Evolutionary conservation across 2,113 vertebrate species (phyloP).

Genomic region (Paedocypris sp.): DNA sequence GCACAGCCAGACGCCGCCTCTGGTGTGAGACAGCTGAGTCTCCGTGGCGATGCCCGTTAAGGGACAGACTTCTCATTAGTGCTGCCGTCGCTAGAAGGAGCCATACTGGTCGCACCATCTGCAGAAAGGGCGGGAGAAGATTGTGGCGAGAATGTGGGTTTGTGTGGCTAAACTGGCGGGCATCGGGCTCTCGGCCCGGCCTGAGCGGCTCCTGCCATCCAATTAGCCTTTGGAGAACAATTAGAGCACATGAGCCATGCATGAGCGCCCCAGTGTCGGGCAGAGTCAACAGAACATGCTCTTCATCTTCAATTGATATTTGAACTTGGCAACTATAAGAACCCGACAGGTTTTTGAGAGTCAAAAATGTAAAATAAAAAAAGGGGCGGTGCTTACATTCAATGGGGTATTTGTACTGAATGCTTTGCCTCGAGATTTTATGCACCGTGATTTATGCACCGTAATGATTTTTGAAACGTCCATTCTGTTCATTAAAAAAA

Average conservation of each 20-base stretch:
- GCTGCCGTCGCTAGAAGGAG: neutral
- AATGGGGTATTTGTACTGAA: no score
- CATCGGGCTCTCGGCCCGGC: neutral
- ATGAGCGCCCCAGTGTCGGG: neutral
- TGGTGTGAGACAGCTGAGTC: neutral
- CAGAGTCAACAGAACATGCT: constrained; percentile 5
- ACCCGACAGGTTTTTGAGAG: no score
- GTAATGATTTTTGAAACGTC: no score
- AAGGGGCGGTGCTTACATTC: no score
- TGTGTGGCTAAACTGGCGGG: neutral
- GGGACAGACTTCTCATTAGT: constrained; percentile 16
- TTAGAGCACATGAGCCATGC: constrained; percentile 6
- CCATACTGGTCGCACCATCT: neutral
- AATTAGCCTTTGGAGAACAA: constrained; percentile 5
- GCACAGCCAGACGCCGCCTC: neutral
- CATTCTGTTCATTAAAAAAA: no score
- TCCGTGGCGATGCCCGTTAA: neutral
- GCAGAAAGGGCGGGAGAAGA: neutral
- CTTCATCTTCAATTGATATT: no score
- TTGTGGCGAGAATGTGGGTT: neutral
- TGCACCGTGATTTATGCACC: no score
- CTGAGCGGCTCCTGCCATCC: neutral
- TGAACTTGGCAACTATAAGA: no score
- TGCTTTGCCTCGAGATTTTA: no score
- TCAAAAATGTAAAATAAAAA: no score